Conservation (phyloP, 1,140 invertebrate genomes). For the Hyposmocoma kahamanoa region DNA sequence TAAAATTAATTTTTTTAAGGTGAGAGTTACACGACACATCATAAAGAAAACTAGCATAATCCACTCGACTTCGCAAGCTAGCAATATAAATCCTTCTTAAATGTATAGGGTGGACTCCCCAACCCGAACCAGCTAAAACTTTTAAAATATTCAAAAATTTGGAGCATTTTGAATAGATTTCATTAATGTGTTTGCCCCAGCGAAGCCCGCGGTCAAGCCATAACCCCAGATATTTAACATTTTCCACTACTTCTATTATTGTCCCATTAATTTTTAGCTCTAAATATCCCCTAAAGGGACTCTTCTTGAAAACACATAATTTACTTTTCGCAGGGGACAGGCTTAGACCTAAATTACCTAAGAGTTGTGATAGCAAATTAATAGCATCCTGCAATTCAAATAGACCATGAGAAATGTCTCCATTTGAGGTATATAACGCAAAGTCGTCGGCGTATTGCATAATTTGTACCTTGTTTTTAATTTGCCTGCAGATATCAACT, state of each 20-base stretch:
- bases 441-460: constrained; percentile 2
- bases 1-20: no score
- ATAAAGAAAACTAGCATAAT: no score
- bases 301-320: constrained; percentile 1
- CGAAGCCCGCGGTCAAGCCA: neutral
- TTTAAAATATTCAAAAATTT: constrained; percentile 14
- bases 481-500: neutral
- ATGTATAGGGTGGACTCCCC: constrained; percentile 22
- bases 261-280: neutral
- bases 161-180: neutral
- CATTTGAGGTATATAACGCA: neutral
- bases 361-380: neutral
- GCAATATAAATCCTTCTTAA: constrained; percentile 20
- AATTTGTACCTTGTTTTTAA: neutral
- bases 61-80: constrained; percentile 15
- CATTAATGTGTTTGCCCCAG: constrained; percentile 1
- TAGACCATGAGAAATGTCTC: neutral
- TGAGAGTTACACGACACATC: no score
- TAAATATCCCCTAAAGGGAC: neutral
- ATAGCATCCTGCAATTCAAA: neutral
- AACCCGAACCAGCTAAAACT: constrained; percentile 11
- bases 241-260: neutral
- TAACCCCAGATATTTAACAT: constrained; percentile 1
- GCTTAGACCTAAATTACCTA: neutral
- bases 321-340: neutral